Conservation (phyloP, 2,797 vertebrate species). For the Petrocephalus schoutedeni region DNA sequence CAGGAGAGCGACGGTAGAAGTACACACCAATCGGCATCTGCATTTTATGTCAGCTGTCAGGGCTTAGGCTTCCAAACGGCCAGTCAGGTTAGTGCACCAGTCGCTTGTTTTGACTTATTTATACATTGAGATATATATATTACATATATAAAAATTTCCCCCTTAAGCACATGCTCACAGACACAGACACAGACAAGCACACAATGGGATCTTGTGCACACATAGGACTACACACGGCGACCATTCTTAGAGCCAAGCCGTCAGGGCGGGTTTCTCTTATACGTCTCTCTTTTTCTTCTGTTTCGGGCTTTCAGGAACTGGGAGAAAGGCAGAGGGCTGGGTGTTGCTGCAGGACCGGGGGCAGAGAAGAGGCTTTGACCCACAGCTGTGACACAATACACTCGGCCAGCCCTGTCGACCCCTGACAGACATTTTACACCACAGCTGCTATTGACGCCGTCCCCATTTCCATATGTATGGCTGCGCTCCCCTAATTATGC, state of each 20-base stretch:
- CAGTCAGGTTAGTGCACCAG: neutral
- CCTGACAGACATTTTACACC: conserved; percentile 96
- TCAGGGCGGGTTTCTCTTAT: conserved; percentile 71
- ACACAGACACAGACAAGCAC: neutral
- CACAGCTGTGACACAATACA: conserved; percentile 84
- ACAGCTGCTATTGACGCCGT: conserved; percentile 89
- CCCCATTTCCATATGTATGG: conserved; percentile 99
- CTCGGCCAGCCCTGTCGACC: conserved; percentile 80
- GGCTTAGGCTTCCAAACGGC: neutral
- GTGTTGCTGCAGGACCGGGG: neutral
- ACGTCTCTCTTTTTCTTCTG: conserved; percentile 69
- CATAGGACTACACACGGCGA: conserved; percentile 46
- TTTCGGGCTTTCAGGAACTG: conserved; percentile 66
- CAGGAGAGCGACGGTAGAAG: neutral
- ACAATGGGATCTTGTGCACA: conserved; percentile 24
- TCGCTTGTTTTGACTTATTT: neutral
- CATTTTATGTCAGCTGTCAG: neutral
- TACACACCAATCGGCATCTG: neutral
- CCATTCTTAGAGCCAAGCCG: conserved; percentile 58
- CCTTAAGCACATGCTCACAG: neutral
- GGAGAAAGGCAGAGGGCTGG: neutral
- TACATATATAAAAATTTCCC: neutral
- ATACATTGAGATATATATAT: neutral
- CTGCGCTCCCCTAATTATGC: conserved; percentile 94
- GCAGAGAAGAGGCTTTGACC: conserved; percentile 73